Conservation (phyloP, 2,888 invertebrate species). For the Ectobius pallidus region DNA sequence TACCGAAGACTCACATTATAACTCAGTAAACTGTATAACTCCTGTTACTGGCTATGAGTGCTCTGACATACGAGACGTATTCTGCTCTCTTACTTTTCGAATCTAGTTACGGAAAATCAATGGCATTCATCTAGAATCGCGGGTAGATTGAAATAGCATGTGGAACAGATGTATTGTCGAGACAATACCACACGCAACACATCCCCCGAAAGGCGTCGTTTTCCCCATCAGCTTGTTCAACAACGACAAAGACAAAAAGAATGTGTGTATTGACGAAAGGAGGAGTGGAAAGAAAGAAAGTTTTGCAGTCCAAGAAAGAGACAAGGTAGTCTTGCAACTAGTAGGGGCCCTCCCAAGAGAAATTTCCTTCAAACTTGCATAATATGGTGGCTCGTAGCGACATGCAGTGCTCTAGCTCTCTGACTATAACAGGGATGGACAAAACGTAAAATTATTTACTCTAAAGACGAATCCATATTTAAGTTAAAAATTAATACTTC, state of each 20-base stretch:
- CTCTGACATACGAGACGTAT: too few relatives aligned
- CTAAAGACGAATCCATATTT: too few relatives aligned
- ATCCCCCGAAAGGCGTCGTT: background rate
- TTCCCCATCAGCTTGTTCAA: background rate
- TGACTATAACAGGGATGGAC: background rate
- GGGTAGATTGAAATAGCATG: too few relatives aligned
- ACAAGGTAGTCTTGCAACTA: background rate
- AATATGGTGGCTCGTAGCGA: conserved; percentile 22
- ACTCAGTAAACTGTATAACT: too few relatives aligned
- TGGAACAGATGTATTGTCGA: too few relatives aligned
- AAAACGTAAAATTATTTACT: background rate
- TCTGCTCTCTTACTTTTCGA: too few relatives aligned
- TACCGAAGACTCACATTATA: too few relatives aligned
- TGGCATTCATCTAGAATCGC: too few relatives aligned
- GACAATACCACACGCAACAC: too few relatives aligned
- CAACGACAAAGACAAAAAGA: conserved; percentile 6
- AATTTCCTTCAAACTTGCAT: conserved; percentile 38
- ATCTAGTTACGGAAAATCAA: too few relatives aligned
- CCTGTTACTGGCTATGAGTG: too few relatives aligned
- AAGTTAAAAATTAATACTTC: too few relatives aligned
- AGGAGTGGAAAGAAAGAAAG: background rate
- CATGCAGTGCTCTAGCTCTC: background rate
- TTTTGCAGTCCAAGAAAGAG: background rate
- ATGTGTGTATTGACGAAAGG: background rate
- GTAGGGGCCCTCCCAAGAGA: conserved; percentile 30